Evolutionary conservation across 2,113 vertebrate genomes (phyloP).

Genomic region (Andinoacara biseriatus): DNA sequence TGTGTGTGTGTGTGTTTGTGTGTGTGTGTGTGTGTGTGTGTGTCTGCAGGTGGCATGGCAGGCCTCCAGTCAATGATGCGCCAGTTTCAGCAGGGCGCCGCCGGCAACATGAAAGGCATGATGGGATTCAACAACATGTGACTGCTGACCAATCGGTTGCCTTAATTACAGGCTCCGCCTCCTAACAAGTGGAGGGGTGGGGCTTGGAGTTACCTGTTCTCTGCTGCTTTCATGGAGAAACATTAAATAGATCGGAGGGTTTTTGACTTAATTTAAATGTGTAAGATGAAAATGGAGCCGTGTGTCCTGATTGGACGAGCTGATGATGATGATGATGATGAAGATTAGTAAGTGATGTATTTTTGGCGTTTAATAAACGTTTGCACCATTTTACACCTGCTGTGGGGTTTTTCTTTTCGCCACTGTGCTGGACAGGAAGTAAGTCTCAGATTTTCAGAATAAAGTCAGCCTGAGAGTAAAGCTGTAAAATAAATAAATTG

Average conservation of each 20-base stretch:
- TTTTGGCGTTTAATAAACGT: constrained; percentile 72
- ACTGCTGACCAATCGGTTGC: constrained; percentile 69
- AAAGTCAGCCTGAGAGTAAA: not conserved
- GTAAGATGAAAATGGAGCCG: constrained; percentile 24
- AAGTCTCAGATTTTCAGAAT: not conserved
- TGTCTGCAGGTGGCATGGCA: constrained; percentile 91
- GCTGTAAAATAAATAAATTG: not conserved
- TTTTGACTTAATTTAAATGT: constrained; percentile 46
- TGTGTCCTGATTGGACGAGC: constrained; percentile 28
- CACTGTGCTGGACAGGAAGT: not conserved
- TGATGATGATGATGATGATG: constrained; percentile 9
- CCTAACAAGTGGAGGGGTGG: constrained; percentile 6
- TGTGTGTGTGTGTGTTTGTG: too few species aligned
- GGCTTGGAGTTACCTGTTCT: not conserved
- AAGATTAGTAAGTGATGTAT: constrained; percentile 53
- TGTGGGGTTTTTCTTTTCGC: constrained; percentile 1
- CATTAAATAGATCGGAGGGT: not conserved
- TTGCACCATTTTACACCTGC: constrained; percentile 56
- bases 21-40: not conserved
- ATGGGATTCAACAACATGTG: constrained; percentile 99
- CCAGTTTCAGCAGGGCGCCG: constrained; percentile 98
- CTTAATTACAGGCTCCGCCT: constrained; percentile 67
- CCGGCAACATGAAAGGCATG: constrained; percentile 99
- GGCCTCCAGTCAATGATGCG: constrained; percentile 99
- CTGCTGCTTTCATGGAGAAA: constrained; percentile 38